Percentiles rank a stretch among this genome's conserved stretches.
phyloP scores from a whole-genome alignment of 2,888 invertebrate species.

The Leucoptera coffeella region DNA sequence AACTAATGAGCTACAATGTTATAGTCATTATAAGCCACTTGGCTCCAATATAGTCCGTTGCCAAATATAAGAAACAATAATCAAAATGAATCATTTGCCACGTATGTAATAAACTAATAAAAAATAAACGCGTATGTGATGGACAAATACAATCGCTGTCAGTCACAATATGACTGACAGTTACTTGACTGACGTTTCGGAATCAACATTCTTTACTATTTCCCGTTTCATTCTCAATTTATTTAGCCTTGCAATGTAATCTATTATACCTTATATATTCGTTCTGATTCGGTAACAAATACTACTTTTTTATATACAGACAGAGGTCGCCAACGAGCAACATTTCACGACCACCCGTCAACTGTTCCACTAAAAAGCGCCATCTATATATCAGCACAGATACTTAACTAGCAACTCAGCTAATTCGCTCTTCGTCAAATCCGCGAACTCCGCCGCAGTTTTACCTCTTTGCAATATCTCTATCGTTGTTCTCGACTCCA shows the following conservation, averaged over 20 bases:
- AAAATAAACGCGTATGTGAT: not conserved
- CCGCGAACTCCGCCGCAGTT: slow-evolving; percentile 24
- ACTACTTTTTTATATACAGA: not conserved
- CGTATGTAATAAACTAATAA: too few species aligned
- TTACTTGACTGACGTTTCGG: not conserved
- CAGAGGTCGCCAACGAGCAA: not conserved
- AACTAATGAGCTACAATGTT: not conserved
- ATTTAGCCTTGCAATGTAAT: not conserved
- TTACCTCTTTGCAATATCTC: slow-evolving; percentile 36
- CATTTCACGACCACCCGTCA: not conserved
- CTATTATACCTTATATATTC: not conserved
- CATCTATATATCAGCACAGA: slow-evolving; percentile 22
- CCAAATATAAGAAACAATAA: not conserved
- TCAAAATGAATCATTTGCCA: too few species aligned
- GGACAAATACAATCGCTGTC: not conserved
- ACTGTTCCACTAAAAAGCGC: not conserved
- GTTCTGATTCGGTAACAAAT: not conserved
- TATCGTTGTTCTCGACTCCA: slow-evolving; percentile 29
- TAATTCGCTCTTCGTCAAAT: slow-evolving; percentile 26
- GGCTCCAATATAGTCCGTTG: not conserved
- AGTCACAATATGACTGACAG: not conserved
- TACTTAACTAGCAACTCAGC: slow-evolving; percentile 24
- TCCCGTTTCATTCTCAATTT: not conserved
- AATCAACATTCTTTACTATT: not conserved
- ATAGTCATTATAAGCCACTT: not conserved